Evolutionary conservation across 1,140 invertebrate genomes (phyloP).

Genomic region (Trichomalopsis sarcophagae): DNA sequence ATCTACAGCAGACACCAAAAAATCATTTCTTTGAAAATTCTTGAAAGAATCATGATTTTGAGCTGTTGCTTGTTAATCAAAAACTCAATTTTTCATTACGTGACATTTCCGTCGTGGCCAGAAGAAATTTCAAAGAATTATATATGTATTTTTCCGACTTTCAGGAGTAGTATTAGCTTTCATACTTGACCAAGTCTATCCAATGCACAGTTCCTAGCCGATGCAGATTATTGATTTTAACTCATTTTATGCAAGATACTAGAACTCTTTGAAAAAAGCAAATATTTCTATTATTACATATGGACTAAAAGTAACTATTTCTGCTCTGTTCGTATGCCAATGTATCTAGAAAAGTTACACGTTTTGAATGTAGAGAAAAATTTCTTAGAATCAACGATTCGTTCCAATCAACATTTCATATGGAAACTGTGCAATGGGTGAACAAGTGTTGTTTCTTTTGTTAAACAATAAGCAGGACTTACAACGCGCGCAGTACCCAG

Average conservation of each 20-base stretch:
- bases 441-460: slow-evolving; percentile 57
- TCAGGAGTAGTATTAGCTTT: slow-evolving; percentile 43
- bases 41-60: slow-evolving; percentile 41
- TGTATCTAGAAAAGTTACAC: neutral
- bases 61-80: neutral
- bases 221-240: neutral
- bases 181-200: slow-evolving; percentile 73
- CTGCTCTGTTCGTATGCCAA: too few species aligned
- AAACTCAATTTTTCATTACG: neutral
- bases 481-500: slow-evolving; percentile 77
- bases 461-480: slow-evolving; percentile 77
- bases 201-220: slow-evolving; percentile 68
- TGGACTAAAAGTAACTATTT: too few species aligned
- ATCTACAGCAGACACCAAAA: slow-evolving; percentile 37
- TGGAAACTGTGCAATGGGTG: slow-evolving; percentile 23
- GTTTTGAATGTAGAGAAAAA: slow-evolving; percentile 3
- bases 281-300: too few species aligned
- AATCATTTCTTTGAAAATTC: slow-evolving; percentile 44
- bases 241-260: neutral
- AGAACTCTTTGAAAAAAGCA: neutral
- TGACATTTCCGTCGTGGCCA: neutral
- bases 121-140: slow-evolving; percentile 41
- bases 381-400: neutral
- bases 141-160: slow-evolving; percentile 24
- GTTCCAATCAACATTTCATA: neutral